Base-by-base conservation (phyloP, 2,797 vertebrate species). In the Triplophysa bombifrons region DNA sequence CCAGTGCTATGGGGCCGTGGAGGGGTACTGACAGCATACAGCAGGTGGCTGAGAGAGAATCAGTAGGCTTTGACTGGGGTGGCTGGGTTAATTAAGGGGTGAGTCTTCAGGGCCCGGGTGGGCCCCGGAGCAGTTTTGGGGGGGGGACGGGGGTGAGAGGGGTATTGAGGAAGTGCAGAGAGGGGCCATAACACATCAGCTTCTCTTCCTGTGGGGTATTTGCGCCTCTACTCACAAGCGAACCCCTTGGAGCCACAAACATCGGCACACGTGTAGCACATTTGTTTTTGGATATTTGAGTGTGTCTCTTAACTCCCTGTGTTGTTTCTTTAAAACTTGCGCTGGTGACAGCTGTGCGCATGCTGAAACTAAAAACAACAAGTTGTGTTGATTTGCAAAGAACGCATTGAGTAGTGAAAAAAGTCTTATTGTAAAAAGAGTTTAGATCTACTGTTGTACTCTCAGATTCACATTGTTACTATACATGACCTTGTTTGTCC, bases 1-100 rank as follows among this genome's bases (percentile, higher is more conserved):
- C 91, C 88, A 66, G 74, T 84, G 89, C 91, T 85, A 76, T 80
- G 90, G 84, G 85, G 86, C 86, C 76, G 67, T 80, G 81, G 61
- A 86, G 86, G 83, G 84, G 78, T 85, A 3, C 77, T 82, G 82
- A 82, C 74, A 48, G 34, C 73, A 74, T 65, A 67, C 89, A 95
- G 96, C 94, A 94, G 96, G 93, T 84, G 87, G 90, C 76, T 82
- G 90, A 81, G 27, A 68, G 89, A 88, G 67, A 64, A 48, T 69
- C 48, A 44, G 46, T 27, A 77, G 30, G 30, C 72, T 81, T 80
- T 82, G 67, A 80, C 82, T 82, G 70, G 82, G 80, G 83, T 88
- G 85, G 84, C 65, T 70, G 75, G 85, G 69, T 53, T 92, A 92
- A 92, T 93, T 92, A 90, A 83, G 41, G 85, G 82, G 86, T 82